phyloP scores from a whole-genome alignment of 2,113 vertebrate species.

The Neofelis nebulosa region DNA sequence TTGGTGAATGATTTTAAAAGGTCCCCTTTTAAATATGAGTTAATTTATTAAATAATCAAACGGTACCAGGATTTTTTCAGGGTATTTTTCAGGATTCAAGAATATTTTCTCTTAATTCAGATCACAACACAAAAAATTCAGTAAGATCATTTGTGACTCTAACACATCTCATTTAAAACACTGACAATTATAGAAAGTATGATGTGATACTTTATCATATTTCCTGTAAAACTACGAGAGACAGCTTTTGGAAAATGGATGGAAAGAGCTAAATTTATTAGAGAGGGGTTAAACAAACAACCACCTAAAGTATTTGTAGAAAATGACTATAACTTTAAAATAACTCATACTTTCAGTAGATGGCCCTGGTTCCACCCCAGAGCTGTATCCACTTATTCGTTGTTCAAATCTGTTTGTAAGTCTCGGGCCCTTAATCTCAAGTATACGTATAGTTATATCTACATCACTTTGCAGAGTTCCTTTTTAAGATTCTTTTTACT shows the following conservation, averaged over 20 bases:
- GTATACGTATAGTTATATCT: not conserved
- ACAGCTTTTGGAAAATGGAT: conserved; percentile 52
- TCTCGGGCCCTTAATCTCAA: not conserved
- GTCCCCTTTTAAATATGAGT: conserved; percentile 74
- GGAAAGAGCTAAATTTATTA: conserved; percentile 44
- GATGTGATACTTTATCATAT: conserved; percentile 20
- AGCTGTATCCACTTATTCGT: not conserved
- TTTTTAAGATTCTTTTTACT: not conserved
- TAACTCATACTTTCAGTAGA: not conserved
- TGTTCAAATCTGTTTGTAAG: not conserved
- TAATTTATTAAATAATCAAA: conserved; percentile 83
- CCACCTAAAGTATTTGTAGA: conserved; percentile 61
- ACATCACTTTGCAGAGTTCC: not conserved
- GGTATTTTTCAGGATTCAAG: conserved; percentile 69
- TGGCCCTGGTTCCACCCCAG: not conserved
- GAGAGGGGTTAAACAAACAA: conserved; percentile 15
- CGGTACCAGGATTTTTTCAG: conserved; percentile 50
- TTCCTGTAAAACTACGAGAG: conserved; percentile 38
- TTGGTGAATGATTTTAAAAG: conserved; percentile 78
- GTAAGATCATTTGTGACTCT: not conserved
- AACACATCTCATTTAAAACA: conserved; percentile 52
- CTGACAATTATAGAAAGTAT: conserved; percentile 19
- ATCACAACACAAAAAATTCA: not conserved
- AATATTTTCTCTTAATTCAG: conserved; percentile 60
- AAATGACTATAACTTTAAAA: conserved; percentile 47